Base-by-base conservation (phyloP, 2,113 vertebrate genomes). In the Erinaceus europaeus region DNA sequence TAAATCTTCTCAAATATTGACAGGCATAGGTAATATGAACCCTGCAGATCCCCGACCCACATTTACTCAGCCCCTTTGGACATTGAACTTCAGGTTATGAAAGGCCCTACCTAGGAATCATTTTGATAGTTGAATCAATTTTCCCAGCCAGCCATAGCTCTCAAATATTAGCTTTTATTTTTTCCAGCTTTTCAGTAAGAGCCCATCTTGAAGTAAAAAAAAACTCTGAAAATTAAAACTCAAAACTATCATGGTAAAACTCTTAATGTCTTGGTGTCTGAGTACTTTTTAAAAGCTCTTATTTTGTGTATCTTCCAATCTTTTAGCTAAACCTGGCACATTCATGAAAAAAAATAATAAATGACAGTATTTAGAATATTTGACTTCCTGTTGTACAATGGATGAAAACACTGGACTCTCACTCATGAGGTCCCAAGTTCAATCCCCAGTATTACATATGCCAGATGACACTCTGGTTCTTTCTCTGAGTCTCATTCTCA, bases 1-100 rank as follows among this genome's bases (percentile, higher is more conserved):
- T 78, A 91, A 84, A 42, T 78, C 29, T 42, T 23, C 46, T 84
- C 92, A 93, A 94, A 94, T 94, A 92, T 89, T 93, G 84, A 92
- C 86, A 93, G 48, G 68, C 77, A 78, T 2, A 69, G 40, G 34
- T 36, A 73, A 74, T 59, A 61, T 82, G 48, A 92, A 38, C 12
- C 10, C 48, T 69, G 5, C 25, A 80, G 76, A 84, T 74, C n/a
- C 74, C 29, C 80, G 84, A 72, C 91, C 73, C 78, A 84, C 77
- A 27, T 86, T 94, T 80, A 84, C 53, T 72, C 74, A 69, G 69
- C 12, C 68, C 59, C 69, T 94, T 90, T 94, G 77, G 48, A 95
- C 81, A 78, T 57, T 94, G 84, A 89, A 65, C 72, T 74, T 90
- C 14, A 77, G 57, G 65, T 90, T 86, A 57, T 8, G 25, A 84